These are phyloP conservation scores for Myoxocephalus aenaeus DNA, from an alignment of 2,797 vertebrate genomes.

Conservation along the genomic window DNA sequence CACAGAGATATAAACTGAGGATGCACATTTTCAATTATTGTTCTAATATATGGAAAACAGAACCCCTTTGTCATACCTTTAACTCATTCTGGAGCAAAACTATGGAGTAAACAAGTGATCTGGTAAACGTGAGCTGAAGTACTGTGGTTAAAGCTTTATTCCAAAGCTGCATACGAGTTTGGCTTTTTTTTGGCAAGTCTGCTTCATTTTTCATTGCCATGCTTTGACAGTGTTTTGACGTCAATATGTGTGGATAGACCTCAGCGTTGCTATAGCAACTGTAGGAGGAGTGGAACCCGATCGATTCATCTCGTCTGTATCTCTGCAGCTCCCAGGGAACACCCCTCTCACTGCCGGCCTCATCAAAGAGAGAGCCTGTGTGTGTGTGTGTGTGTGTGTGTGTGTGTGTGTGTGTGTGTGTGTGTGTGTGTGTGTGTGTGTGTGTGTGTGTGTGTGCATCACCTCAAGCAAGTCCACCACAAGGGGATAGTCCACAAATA, in stretches of 20 bases:
- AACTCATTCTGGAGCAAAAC: background rate
- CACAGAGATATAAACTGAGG: background rate
- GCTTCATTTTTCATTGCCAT: conserved; percentile 26
- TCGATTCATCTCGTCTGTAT: conserved; percentile 73
- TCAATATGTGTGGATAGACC: conserved; percentile 59
- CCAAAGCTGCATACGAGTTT: background rate
- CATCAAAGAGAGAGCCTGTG: conserved; percentile 68
- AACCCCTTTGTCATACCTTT: background rate
- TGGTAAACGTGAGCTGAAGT: background rate
- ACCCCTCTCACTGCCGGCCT: conserved; percentile 66
- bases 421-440: conserved; percentile 21
- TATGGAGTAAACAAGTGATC: background rate
- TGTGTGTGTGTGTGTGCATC: conserved; percentile 25
- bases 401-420: conserved; percentile 19
- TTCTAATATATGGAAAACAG: background rate
- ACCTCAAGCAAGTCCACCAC: conserved; percentile 48
- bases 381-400: conserved; percentile 19
- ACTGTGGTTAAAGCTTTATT: background rate
- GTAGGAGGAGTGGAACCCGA: conserved; percentile 60
- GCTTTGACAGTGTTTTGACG: conserved; percentile 53
- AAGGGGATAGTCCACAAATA: conserved; percentile 17
- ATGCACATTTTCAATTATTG: background rate
- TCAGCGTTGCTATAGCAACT: conserved; percentile 82
- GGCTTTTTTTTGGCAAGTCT: conserved; percentile 17
- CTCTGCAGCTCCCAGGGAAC: conserved; percentile 74